Base-by-base conservation (phyloP, 2,797 vertebrate genomes). In the Catharus ustulatus region DNA sequence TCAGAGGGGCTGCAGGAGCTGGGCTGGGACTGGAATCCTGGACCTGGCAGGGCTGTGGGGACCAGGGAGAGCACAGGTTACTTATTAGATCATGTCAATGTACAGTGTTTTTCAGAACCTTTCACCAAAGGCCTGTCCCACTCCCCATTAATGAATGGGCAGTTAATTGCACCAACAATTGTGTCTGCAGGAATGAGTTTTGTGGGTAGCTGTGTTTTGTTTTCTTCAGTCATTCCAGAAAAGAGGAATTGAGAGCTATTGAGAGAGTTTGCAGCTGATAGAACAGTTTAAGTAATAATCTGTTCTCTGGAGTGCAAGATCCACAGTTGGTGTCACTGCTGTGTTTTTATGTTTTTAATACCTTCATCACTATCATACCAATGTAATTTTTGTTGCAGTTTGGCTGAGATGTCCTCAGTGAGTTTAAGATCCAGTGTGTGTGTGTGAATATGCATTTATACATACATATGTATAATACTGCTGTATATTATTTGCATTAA, bases 401-500 rank as follows among this genome's bases (percentile, higher is more conserved):
- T 4, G 11, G 38, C 66, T 88, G 80, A 88, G 66, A 26, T 0
- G 0, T 72, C 49, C 84, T 88, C 52, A 68, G 40, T 15, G 57
- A 83, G 62, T 84, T 78, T 16, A 78, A 84, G 49, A 54, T 42
- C 30, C 76, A 78, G 52, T 34, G 46, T 88, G 36, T 51, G 69
- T 81, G n/a, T 79, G 73, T 81, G 93, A 89, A 54, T 92, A 68
- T 89, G 38, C 89, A 72, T 75, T 89, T 94, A 80, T 94, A 91
- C 24, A 40, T 71, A 45, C 3, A 29, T 85, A 17, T 61, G 71
- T 85, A 72, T 15, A 78, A 90, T 92, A 80, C 85, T 54, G 90
- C 69, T 94, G 85, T 90, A 75, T 52, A 71, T 77, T 85, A 69
- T 85, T 86, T 88, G 83, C 85, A 75, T 91, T 85, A 54, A 91